Conservation (phyloP, 2,797 vertebrate species). For the Coilia nasus region DNA sequence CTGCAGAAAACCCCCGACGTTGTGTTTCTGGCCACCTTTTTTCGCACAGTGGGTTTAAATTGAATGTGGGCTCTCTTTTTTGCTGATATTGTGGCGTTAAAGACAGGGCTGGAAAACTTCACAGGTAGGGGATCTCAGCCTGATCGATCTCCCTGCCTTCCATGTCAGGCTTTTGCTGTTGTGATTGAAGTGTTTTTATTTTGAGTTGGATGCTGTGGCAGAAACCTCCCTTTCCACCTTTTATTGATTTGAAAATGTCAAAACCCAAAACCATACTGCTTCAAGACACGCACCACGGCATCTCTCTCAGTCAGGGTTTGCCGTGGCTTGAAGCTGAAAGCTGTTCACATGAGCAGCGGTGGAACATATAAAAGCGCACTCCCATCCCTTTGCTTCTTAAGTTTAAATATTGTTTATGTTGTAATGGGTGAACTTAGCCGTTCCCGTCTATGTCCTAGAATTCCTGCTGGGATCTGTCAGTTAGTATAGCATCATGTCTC, state of each 20-base stretch:
- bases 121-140: constrained; percentile 71
- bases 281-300: constrained; percentile 69
- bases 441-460: background rate
- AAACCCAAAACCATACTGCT: constrained; percentile 73
- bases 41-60: constrained; percentile 18
- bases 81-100: constrained; percentile 63
- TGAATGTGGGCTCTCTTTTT: constrained; percentile 29
- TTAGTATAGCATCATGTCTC: constrained; percentile 67
- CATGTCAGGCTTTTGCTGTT: constrained; percentile 67
- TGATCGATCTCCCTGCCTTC: constrained; percentile 72
- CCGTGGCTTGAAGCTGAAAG: constrained; percentile 39
- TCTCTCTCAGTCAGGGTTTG: constrained; percentile 46
- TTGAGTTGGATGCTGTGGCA: constrained; percentile 64
- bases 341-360: background rate
- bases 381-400: background rate
- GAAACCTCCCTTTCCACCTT: constrained; percentile 66
- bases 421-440: background rate
- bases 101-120: constrained; percentile 62
- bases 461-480: constrained; percentile 61
- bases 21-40: constrained; percentile 20
- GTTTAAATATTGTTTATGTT: background rate
- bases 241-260: constrained; percentile 80
- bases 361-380: background rate
- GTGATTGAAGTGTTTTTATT: constrained; percentile 80
- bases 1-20: background rate